phyloP scores from a whole-genome alignment of 1,140 invertebrate species.

The Brachystomella parvula region DNA sequence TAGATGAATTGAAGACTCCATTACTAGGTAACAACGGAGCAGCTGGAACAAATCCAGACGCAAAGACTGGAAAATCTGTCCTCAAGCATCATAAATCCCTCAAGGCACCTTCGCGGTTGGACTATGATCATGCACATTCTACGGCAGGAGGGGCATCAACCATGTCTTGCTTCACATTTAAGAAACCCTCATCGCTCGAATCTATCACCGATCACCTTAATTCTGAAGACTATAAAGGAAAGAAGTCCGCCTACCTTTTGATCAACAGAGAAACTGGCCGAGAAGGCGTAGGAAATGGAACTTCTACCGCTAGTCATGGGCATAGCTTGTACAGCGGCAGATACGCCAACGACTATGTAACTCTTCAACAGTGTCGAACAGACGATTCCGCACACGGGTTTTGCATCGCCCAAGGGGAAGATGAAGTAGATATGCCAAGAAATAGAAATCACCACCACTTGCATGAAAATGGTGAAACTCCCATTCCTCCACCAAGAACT shows the following conservation, averaged over 20 bases:
- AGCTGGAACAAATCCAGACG: not conserved
- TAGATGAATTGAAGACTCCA: slow-evolving; percentile 28
- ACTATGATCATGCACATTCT: slow-evolving; percentile 23
- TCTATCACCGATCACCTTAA: slow-evolving; percentile 29
- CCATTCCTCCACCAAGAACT: slow-evolving; percentile 32
- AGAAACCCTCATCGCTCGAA: slow-evolving; percentile 33
- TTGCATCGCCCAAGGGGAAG: not conserved
- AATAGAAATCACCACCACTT: not conserved
- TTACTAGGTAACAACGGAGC: not conserved
- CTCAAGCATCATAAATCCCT: slow-evolving; percentile 34
- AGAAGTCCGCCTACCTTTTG: not conserved
- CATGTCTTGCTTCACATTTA: slow-evolving; percentile 35
- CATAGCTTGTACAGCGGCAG: not conserved
- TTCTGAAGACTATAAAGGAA: not conserved
- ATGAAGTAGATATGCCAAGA: not conserved
- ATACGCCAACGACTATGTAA: slow-evolving; percentile 26
- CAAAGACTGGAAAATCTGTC: not conserved
- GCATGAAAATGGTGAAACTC: slow-evolving; percentile 1
- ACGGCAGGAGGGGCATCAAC: not conserved
- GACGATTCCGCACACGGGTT: not conserved
- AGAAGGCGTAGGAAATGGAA: not conserved
- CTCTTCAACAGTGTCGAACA: slow-evolving; percentile 21
- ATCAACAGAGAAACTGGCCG: not conserved
- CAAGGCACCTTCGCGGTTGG: slow-evolving; percentile 23
- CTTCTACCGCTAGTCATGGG: not conserved